These are phyloP conservation scores for Chamaetylas fuelleborni DNA, from an alignment of 2,113 vertebrate genomes.

Conservation along the genomic window DNA sequence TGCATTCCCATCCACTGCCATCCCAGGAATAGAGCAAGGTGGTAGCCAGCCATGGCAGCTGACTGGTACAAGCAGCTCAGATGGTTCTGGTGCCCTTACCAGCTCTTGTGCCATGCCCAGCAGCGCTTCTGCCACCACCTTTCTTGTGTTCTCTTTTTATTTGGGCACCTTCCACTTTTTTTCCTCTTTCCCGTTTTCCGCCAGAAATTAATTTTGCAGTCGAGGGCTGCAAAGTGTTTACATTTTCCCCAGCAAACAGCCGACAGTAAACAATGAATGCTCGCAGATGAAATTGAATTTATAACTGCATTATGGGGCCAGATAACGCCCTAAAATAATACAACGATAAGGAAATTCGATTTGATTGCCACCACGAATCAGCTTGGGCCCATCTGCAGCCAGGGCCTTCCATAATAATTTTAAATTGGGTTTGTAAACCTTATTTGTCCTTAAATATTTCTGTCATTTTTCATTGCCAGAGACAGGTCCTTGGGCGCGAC, in stretches of 20 bases:
- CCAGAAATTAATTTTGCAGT: slow-evolving; percentile 91
- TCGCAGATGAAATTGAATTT: slow-evolving; percentile 89
- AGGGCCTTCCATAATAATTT: slow-evolving; percentile 77
- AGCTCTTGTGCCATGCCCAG: fast-evolving
- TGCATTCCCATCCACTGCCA: neutral
- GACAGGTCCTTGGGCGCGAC: slow-evolving; percentile 73
- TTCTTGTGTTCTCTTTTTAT: neutral
- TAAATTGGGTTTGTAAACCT: slow-evolving; percentile 84
- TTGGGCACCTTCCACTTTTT: slow-evolving; percentile 3
- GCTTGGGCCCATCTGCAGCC: slow-evolving; percentile 81
- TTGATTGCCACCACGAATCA: slow-evolving; percentile 86
- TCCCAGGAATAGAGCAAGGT: neutral
- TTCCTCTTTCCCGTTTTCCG: slow-evolving; percentile 60
- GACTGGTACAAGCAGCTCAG: neutral
- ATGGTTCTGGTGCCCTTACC: neutral
- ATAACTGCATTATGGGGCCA: slow-evolving; percentile 94
- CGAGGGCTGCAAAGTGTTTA: slow-evolving; percentile 85
- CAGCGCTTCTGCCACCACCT: neutral
- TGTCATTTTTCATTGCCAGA: slow-evolving; percentile 83
- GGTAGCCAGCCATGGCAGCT: neutral
- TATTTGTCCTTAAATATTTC: slow-evolving; percentile 86
- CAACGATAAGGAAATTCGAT: slow-evolving; percentile 98
- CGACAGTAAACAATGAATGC: slow-evolving; percentile 96
- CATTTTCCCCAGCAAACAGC: slow-evolving; percentile 89
- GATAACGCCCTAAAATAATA: slow-evolving; percentile 99